Evolutionary conservation across 2,797 vertebrate genomes (phyloP).

Genomic region (Lepidocolaptes lacrymiger): DNA sequence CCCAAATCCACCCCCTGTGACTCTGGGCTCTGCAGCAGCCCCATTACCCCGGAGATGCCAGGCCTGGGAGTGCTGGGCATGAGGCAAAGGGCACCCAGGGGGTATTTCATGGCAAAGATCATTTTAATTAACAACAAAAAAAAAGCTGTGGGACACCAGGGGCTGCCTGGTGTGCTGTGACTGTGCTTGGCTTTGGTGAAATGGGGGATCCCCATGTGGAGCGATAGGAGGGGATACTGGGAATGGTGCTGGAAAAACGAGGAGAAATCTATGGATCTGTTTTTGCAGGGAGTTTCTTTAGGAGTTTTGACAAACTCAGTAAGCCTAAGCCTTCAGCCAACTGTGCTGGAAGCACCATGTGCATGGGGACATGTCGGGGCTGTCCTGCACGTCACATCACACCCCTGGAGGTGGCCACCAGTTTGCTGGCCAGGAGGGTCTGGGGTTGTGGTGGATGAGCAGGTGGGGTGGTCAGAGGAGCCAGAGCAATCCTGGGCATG

Average conservation of each 20-base stretch:
- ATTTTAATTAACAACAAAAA: not conserved
- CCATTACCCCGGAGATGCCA: not conserved
- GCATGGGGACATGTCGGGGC: fast-evolving
- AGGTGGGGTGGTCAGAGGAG: not conserved
- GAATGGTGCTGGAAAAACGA: not conserved
- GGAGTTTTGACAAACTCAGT: not conserved
- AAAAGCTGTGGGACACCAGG: not conserved
- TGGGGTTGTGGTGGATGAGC: not conserved
- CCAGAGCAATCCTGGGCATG: not conserved
- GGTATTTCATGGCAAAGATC: not conserved
- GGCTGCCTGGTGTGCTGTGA: not conserved
- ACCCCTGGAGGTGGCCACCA: not conserved
- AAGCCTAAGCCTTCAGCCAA: not conserved
- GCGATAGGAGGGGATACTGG: not conserved
- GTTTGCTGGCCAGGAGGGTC: not conserved
- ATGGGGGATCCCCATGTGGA: not conserved
- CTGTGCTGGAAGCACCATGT: not conserved
- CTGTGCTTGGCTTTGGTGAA: not conserved
- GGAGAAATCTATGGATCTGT: not conserved
- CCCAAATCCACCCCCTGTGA: fast-evolving
- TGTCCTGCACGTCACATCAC: fast-evolving
- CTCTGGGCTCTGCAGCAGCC: not conserved
- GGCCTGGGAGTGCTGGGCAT: not conserved
- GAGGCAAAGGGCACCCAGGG: fast-evolving
- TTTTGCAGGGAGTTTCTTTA: not conserved